Evolutionary conservation across 2,797 vertebrate species (phyloP).

Genomic region (Danio aesculapii): DNA sequence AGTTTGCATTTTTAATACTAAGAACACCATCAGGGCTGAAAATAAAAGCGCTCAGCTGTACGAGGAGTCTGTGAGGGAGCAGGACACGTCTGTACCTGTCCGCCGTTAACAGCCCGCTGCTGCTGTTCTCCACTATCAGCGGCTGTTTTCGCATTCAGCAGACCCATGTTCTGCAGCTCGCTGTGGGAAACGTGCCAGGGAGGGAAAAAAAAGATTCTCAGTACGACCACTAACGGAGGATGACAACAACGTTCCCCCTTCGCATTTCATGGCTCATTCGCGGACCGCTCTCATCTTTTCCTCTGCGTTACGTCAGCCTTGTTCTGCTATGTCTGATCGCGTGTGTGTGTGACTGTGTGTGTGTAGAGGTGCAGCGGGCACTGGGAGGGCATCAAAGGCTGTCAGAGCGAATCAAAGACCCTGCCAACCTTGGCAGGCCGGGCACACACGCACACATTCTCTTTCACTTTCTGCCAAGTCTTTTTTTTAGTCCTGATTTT

Average conservation of each 20-base stretch:
- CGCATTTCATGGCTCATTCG: slow-evolving; percentile 51
- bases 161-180: slow-evolving; percentile 24
- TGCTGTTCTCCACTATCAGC: slow-evolving; percentile 25
- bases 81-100: slow-evolving; percentile 25
- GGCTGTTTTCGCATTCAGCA: slow-evolving; percentile 40
- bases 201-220: slow-evolving; percentile 32
- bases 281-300: slow-evolving; percentile 57
- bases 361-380: slow-evolving; percentile 30
- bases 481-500: slow-evolving; percentile 19
- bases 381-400: slow-evolving; percentile 58
- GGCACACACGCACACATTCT: slow-evolving; percentile 26
- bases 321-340: slow-evolving; percentile 53
- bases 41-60: slow-evolving; percentile 6
- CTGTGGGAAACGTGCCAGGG: slow-evolving; percentile 36
- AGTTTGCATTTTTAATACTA: not conserved
- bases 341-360: slow-evolving; percentile 32
- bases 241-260: slow-evolving; percentile 41
- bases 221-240: slow-evolving; percentile 52
- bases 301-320: slow-evolving; percentile 53
- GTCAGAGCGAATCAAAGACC: slow-evolving; percentile 56
- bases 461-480: slow-evolving; percentile 45
- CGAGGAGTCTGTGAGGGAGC: slow-evolving; percentile 6
- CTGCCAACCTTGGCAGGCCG: slow-evolving; percentile 46
- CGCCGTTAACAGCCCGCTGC: slow-evolving; percentile 19
- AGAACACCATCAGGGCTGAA: not conserved